Evolutionary conservation across 2,113 vertebrate genomes (phyloP).

Genomic region (Hippocampus abdominalis): DNA sequence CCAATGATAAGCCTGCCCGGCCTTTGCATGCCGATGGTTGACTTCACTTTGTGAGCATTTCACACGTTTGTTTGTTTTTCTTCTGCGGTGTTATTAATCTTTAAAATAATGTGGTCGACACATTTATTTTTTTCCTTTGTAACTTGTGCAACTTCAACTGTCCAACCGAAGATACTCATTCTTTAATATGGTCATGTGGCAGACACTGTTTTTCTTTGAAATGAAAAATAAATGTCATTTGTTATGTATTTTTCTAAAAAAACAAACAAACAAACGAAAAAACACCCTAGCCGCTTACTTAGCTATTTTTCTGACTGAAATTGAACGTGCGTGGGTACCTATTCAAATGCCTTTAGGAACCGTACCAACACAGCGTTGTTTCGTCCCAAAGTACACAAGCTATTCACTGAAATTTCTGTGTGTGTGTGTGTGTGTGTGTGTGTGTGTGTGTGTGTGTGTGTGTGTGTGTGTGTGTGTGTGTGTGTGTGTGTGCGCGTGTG

Average conservation of each 20-base stretch:
- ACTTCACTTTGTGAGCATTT: slow-evolving; percentile 1
- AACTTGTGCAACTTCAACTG: neutral
- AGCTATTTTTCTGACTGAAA: slow-evolving; percentile 1
- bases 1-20: slow-evolving; percentile 2
- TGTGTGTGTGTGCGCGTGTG: too few species aligned
- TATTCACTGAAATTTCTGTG: neutral
- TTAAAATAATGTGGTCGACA: neutral
- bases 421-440: neutral
- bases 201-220: neutral
- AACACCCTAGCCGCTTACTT: slow-evolving; percentile 28
- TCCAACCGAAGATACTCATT: neutral
- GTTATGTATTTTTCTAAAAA: neutral
- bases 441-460: too few species aligned
- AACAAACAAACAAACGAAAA: neutral
- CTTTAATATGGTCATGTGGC: neutral
- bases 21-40: slow-evolving; percentile 7
- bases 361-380: slow-evolving; percentile 17
- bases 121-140: neutral
- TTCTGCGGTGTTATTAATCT: neutral
- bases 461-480: too few species aligned
- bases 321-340: slow-evolving; percentile 8
- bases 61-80: neutral
- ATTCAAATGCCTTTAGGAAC: slow-evolving; percentile 17
- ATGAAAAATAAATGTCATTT: neutral
- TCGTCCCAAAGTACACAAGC: slow-evolving; percentile 11